phyloP scores from a whole-genome alignment of 1,140 invertebrate genomes.

The Hormaphis cornu region DNA sequence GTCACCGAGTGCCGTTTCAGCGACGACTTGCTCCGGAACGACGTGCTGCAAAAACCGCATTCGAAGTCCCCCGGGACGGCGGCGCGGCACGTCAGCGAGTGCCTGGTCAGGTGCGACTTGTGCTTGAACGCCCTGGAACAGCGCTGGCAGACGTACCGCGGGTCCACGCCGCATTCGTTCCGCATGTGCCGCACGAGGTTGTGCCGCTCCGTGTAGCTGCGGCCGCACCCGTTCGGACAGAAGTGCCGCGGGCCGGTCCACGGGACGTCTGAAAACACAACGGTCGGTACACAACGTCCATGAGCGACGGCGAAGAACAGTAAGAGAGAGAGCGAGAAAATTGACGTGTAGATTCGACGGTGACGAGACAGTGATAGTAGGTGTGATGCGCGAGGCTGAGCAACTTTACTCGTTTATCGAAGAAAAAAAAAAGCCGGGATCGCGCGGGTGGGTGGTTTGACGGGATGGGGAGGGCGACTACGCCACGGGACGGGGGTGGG shows the following conservation, averaged over 20 bases:
- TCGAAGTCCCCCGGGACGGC: not conserved
- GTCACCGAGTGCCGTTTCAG: constrained; percentile 5
- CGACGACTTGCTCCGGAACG: not conserved
- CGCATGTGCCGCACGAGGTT: constrained; percentile 46
- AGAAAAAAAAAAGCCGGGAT: too few species aligned
- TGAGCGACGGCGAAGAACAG: too few species aligned
- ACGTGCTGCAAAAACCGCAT: not conserved
- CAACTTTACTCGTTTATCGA: too few species aligned
- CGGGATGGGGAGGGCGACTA: too few species aligned
- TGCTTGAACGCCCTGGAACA: constrained; percentile 41
- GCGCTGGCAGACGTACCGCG: constrained; percentile 39
- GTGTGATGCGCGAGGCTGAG: too few species aligned
- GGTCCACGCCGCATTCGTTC: constrained; percentile 47
- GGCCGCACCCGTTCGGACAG: constrained; percentile 41
- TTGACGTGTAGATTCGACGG: too few species aligned
- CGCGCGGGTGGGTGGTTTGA: too few species aligned
- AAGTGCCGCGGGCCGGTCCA: constrained; percentile 36
- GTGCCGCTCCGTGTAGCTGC: constrained; percentile 46
- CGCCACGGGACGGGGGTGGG: too few species aligned
- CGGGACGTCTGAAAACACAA: too few species aligned
- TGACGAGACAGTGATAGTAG: too few species aligned
- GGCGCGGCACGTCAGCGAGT: constrained; percentile 35
- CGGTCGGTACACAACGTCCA: too few species aligned
- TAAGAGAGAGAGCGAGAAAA: too few species aligned
- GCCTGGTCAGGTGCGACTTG: constrained; percentile 38